A percentile compares a stretch with the other conserved stretches of the same genome.
Evolutionary conservation across 2,113 vertebrate genomes (phyloP).

Genomic region (Cardinalis cardinalis): DNA sequence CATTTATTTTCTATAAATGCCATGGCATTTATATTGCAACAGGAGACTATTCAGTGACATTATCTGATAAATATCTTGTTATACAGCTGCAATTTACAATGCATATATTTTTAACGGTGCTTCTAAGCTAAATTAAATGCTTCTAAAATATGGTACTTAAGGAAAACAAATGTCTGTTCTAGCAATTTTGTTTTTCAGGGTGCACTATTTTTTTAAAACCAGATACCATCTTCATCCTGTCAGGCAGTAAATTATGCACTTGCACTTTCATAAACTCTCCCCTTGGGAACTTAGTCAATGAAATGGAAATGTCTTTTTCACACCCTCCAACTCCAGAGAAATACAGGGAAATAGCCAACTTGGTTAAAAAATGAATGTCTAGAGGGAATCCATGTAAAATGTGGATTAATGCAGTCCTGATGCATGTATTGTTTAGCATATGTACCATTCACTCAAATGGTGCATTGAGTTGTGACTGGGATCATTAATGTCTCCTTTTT

Average conservation of each 20-base stretch:
- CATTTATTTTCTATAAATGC: conserved; percentile 52
- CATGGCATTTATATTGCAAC: conserved; percentile 60
- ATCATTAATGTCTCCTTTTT: neutral
- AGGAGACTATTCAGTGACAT: conserved; percentile 57
- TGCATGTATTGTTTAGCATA: neutral
- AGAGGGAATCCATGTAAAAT: conserved; percentile 6
- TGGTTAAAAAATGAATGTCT: conserved; percentile 9
- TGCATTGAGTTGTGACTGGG: neutral
- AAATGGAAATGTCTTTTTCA: conserved; percentile 65
- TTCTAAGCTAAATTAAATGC: conserved; percentile 66
- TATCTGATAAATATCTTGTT: conserved; percentile 65
- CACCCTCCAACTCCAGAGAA: conserved; percentile 51
- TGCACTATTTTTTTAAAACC: conserved; percentile 33
- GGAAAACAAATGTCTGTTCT: conserved; percentile 54
- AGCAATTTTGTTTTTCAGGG: conserved; percentile 59
- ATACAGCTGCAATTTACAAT: conserved; percentile 63
- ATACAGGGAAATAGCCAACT: conserved; percentile 35
- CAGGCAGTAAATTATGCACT: conserved; percentile 65
- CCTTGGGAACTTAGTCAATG: conserved; percentile 62
- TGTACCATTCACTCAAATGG: neutral
- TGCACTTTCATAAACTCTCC: conserved; percentile 61
- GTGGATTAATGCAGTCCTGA: conserved; percentile 12
- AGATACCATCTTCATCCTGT: conserved; percentile 57
- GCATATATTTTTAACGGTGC: conserved; percentile 61
- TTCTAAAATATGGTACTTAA: conserved; percentile 52